phyloP scores from a whole-genome alignment of 2,797 vertebrate genomes.

The Alca torda region DNA sequence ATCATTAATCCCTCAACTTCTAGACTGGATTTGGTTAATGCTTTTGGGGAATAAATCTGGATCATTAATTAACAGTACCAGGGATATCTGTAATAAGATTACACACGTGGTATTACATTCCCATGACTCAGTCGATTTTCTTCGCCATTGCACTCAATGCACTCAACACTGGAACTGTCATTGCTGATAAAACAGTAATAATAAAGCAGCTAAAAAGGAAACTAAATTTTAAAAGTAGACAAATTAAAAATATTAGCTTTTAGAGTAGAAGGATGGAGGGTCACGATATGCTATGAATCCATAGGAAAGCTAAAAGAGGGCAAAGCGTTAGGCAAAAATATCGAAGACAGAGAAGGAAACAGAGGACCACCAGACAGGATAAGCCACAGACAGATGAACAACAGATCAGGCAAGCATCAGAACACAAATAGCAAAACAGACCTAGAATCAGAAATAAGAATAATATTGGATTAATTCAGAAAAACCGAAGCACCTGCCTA shows the following conservation, averaged over 20 bases:
- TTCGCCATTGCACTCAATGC: neutral
- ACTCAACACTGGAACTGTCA: neutral
- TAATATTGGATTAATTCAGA: neutral
- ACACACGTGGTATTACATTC: neutral
- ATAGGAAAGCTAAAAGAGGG: neutral
- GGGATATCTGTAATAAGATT: constrained; percentile 58
- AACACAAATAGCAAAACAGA: neutral
- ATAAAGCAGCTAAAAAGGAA: neutral
- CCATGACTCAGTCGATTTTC: neutral
- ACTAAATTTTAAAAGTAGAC: neutral
- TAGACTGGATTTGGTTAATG: constrained; percentile 50
- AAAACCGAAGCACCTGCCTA: neutral
- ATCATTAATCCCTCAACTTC: constrained; percentile 48
- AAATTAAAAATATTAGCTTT: neutral
- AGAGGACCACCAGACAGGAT: neutral
- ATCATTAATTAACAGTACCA: constrained; percentile 52
- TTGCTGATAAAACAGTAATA: neutral
- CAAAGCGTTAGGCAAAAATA: neutral
- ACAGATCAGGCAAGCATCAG: neutral
- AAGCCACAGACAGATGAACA: neutral
- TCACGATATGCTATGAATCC: neutral
- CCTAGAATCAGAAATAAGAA: neutral
- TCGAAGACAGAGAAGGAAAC: neutral
- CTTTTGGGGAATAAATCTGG: constrained; percentile 31
- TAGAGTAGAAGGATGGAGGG: neutral